These are phyloP conservation scores for Melieria picta DNA, from an alignment of 2,888 invertebrate genomes.

Conservation along the genomic window DNA sequence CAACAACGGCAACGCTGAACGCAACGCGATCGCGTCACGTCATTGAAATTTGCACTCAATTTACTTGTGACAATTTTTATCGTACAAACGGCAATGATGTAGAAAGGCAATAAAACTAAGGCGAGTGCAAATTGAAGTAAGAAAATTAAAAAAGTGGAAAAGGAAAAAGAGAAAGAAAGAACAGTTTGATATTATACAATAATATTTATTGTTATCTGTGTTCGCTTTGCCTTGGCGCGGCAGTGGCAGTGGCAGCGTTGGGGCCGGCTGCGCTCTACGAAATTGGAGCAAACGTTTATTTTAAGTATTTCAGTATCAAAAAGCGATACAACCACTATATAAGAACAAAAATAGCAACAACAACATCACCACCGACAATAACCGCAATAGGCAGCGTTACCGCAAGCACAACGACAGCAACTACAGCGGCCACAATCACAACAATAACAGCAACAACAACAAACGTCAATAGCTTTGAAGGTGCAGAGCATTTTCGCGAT, in stretches of 20 bases:
- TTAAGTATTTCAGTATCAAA: background rate
- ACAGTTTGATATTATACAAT: constrained; percentile 17
- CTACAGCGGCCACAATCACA: background rate
- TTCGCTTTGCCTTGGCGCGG: constrained; percentile 8
- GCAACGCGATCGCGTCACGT: constrained; percentile 11
- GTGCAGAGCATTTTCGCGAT: constrained; percentile 16
- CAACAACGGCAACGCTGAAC: background rate
- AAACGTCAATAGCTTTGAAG: constrained; percentile 27
- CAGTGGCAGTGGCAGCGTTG: background rate
- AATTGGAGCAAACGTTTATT: constrained; percentile 1
- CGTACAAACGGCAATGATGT: constrained; percentile 2
- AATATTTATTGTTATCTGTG: constrained; percentile 21
- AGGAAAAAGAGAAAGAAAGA: background rate
- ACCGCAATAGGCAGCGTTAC: too few relatives aligned
- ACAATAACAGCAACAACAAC: constrained; percentile 1
- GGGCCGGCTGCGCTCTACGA: background rate
- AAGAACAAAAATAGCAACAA: background rate
- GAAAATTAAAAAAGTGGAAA: background rate
- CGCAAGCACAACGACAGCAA: background rate
- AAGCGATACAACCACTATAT: constrained; percentile 1
- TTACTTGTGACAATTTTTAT: constrained; percentile 10
- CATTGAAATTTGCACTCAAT: constrained; percentile 27
- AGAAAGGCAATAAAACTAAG: constrained; percentile 15
- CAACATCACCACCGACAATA: background rate
- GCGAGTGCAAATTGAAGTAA: background rate